phyloP scores from a whole-genome alignment of 2,797 vertebrate species.

The Phataginus tricuspis region DNA sequence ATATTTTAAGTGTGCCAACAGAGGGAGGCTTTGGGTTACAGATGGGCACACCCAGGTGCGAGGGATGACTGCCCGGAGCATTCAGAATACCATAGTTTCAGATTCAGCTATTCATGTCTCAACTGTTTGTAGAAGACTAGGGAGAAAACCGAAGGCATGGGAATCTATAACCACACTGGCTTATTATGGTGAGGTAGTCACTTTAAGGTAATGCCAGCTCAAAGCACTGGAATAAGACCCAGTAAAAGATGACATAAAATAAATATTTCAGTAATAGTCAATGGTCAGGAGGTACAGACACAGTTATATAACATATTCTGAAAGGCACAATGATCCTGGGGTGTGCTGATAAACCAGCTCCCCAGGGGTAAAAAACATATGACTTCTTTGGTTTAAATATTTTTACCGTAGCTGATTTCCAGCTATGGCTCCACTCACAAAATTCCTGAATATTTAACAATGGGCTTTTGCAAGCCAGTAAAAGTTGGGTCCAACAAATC shows the following conservation, averaged over 20 bases:
- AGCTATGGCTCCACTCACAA: neutral
- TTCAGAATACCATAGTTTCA: neutral
- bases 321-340: neutral
- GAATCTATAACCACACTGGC: neutral
- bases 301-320: neutral
- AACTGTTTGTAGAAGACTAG: neutral
- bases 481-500: neutral
- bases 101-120: neutral
- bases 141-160: neutral
- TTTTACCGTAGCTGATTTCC: neutral
- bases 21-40: neutral
- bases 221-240: neutral
- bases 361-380: neutral
- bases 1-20: neutral
- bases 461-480: neutral
- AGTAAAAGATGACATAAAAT: neutral
- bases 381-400: neutral
- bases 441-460: slow-evolving; percentile 37
- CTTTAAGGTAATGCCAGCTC: neutral
- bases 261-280: neutral
- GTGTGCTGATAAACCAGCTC: neutral
- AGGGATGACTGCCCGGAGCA: neutral
- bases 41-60: neutral
- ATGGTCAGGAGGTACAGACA: neutral
- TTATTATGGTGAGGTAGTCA: neutral